Base-by-base conservation (phyloP, 53 echinoderm and acorn worm genomes). In the Stichopus horrens region DNA sequence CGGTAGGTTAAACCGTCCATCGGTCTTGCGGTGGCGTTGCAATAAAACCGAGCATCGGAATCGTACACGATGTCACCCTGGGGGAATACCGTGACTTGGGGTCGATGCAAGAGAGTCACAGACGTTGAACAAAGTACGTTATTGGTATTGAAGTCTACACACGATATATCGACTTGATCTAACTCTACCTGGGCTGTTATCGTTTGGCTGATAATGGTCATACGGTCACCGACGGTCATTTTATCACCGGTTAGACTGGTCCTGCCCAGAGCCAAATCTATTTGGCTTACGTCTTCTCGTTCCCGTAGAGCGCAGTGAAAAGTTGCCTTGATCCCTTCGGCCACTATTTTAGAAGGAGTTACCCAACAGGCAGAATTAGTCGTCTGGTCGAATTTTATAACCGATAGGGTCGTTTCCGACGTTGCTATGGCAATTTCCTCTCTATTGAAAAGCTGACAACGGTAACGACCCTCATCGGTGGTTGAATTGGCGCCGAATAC, bases 301-400 rank as follows among this genome's bases (percentile, higher is more conserved):
- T 52, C 22, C 18, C 68, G 60, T 5, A 23, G 63, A 37, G 85
- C 85, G 66, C 85, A 85, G 23, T 20, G 13, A 52, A 85, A 68
- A 5, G 65, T 59, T 18, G 37, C 51, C 52, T 68, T 14, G 23
- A 18, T 65, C 5, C 60, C 68, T 23, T 52, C 51, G 9, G 23
- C 13, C 0, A 52, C 52, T 19, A 16, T 85, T 52, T 59, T 85
- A 8, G 85, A 58, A 7, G 85, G 85, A 23, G 63, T 67, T 3
- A 85, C 85, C 85, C 85, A 85, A 52, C 85, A 85, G 37, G 85
- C 85, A 16, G 85, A 23, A 51, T 85, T 21, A 23, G 85, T 85
- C 6, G 60, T 52, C 52, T 58, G 23, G 52, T 85, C 85, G 37
- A 85, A 85, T 52, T 10, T 19, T n/a, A 85, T 66, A 5, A 85